Base-by-base conservation (phyloP, 2,113 vertebrate genomes). In the Hypomesus transpacificus region DNA sequence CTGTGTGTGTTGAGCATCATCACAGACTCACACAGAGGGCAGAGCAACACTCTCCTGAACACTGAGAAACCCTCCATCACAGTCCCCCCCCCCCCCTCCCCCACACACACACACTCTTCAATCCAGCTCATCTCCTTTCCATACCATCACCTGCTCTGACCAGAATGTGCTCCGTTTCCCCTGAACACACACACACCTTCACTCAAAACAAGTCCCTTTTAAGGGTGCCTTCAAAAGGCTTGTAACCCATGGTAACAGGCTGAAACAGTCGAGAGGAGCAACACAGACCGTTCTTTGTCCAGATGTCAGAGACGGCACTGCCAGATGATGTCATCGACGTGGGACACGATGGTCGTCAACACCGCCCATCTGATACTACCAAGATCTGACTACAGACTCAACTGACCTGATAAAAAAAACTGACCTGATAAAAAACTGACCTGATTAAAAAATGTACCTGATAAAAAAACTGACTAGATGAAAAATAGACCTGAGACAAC, bases 261-360 rank as follows among this genome's bases (percentile, higher is more conserved):
- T 50, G 31, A 75, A 64, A 77, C 69, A 59, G 54, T 74, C 74
- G 26, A 60, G 34, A 66, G 22, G 22, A 11, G 52, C 28, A 21
- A 18, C 62, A 73, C 63, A 75, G 21, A 77, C 51, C 18, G 24
- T 14, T 69, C 59, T 69, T 80, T 80, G 74, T 79, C 62, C 46
- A 51, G 70, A 62, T 71, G 61, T 67, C 59, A 78, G 52, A 54
- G 46, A 39, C 75, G 71, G 69, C 62, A 28, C 67, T 57, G 34
- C 51, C 21, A 56, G 71, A 79, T 67, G 70, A 69, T 50, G 31
- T 51, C 63, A 65, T 65, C 17, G 20, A 65, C 17, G 46, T 8
- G 62, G 20, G 62, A 65, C 62, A 18, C 9, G 20, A 46, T 16
- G 34, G 9, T 50, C 18, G 7, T 13, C 39, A 46, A 46, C 39